phyloP scores from a whole-genome alignment of 2,888 invertebrate species.

The Zootermopsis nevadensis region DNA sequence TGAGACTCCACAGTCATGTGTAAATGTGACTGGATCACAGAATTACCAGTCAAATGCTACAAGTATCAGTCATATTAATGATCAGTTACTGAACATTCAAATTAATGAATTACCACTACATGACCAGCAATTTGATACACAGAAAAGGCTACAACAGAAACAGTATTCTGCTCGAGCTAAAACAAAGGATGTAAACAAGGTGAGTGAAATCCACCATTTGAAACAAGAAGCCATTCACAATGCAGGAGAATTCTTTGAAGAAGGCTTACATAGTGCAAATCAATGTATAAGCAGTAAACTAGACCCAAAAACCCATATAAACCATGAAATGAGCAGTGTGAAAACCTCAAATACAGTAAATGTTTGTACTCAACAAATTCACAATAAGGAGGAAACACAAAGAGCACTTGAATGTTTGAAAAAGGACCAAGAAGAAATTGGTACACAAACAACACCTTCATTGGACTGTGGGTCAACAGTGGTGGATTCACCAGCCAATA shows the following conservation, averaged over 20 bases:
- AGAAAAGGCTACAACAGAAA: not conserved
- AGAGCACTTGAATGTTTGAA: not conserved
- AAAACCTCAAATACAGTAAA: not conserved
- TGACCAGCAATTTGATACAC: not conserved
- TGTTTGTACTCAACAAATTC: no score
- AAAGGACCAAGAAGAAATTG: slow-evolving; percentile 32
- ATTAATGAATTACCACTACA: not conserved
- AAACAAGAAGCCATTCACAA: slow-evolving; percentile 9
- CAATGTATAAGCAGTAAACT: not conserved
- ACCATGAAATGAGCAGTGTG: not conserved
- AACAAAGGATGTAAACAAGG: not conserved
- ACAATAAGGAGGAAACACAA: not conserved
- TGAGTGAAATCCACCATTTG: not conserved
- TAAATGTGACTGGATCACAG: not conserved
- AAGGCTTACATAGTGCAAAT: not conserved
- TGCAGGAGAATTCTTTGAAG: slow-evolving; percentile 22
- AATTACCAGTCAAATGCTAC: not conserved
- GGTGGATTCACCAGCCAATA: not conserved
- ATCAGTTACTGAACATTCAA: not conserved
- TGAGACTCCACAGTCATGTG: not conserved
- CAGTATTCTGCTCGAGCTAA: not conserved
- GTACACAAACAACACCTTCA: slow-evolving; percentile 37
- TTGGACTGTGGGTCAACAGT: slow-evolving; percentile 8
- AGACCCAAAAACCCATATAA: not conserved
- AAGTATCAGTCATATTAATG: not conserved